Evolutionary conservation across 2,888 invertebrate genomes (phyloP).

Genomic region (Biston stratarius): DNA sequence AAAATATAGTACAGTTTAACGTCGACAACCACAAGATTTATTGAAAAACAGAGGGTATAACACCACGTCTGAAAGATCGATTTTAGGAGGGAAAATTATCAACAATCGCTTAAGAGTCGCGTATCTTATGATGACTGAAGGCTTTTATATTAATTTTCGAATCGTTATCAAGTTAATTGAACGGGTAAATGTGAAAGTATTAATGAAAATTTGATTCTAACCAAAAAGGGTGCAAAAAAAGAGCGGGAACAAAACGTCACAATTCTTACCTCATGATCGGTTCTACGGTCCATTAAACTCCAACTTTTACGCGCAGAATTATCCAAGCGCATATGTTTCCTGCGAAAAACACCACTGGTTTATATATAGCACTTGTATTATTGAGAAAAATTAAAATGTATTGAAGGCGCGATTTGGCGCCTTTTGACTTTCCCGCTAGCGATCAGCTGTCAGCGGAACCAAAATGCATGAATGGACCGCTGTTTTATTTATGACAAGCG

Average conservation of each 20-base stretch:
- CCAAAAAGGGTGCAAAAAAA: constrained; percentile 63
- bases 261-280: constrained; percentile 75
- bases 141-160: background rate
- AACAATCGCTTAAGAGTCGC: background rate
- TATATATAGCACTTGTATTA: constrained; percentile 19
- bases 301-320: constrained; percentile 72
- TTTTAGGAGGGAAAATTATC: constrained; percentile 16
- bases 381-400: background rate
- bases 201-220: constrained; percentile 44
- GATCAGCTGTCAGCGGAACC: constrained; percentile 78
- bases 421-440: constrained; percentile 80
- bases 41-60: constrained; percentile 2
- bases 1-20: background rate
- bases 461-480: constrained; percentile 49
- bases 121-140: background rate
- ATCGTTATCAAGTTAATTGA: background rate
- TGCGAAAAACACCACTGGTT: constrained; percentile 54
- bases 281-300: constrained; percentile 78
- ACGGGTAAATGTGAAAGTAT: constrained; percentile 1
- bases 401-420: constrained; percentile 62
- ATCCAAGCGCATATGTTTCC: constrained; percentile 72
- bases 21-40: background rate
- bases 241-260: constrained; percentile 62
- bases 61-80: constrained; percentile 17
- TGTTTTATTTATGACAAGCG: constrained; percentile 43